Evolutionary conservation across 1,140 invertebrate species (phyloP).

Genomic region (Meloidogyne exigua): DNA sequence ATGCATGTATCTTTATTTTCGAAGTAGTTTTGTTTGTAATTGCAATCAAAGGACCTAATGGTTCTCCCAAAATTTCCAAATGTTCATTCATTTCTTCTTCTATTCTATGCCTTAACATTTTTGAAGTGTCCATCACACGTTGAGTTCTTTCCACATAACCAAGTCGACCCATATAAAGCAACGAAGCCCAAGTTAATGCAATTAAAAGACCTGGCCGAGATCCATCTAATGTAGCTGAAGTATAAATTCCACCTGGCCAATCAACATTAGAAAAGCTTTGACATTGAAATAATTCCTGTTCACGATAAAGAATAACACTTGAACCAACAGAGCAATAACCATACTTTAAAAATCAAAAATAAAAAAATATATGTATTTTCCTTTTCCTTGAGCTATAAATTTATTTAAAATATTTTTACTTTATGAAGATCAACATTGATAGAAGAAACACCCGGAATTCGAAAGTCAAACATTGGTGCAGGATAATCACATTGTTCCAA

Average conservation of each 20-base stretch:
- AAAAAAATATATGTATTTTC: neutral
- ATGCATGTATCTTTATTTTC: constrained; percentile 37
- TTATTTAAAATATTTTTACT: constrained; percentile 64
- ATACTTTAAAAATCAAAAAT: constrained; percentile 44
- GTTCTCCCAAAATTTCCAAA: constrained; percentile 47
- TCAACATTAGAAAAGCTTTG: constrained; percentile 50
- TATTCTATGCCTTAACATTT: constrained; percentile 26
- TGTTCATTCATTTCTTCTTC: constrained; percentile 24
- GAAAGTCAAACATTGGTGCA: constrained; percentile 81
- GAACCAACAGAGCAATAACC: constrained; percentile 49
- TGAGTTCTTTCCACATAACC: constrained; percentile 51
- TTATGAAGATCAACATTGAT: constrained; percentile 97
- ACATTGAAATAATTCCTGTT: constrained; percentile 35
- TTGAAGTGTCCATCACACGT: constrained; percentile 41
- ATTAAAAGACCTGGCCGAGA: constrained; percentile 46
- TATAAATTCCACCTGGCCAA: constrained; percentile 53
- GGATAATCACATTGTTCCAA: constrained; percentile 80
- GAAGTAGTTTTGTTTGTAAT: constrained; percentile 38
- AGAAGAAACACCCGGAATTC: constrained; percentile 84
- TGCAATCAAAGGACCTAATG: constrained; percentile 39
- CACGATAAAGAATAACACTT: constrained; percentile 52
- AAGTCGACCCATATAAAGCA: constrained; percentile 46
- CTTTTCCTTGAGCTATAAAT: too few species aligned
- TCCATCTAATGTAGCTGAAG: constrained; percentile 46
- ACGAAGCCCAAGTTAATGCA: constrained; percentile 56